Evolutionary conservation across 2,113 vertebrate genomes (phyloP), one percentile per base, ranked within the genome.

Genomic region (Cynocephalus volans): DNA sequence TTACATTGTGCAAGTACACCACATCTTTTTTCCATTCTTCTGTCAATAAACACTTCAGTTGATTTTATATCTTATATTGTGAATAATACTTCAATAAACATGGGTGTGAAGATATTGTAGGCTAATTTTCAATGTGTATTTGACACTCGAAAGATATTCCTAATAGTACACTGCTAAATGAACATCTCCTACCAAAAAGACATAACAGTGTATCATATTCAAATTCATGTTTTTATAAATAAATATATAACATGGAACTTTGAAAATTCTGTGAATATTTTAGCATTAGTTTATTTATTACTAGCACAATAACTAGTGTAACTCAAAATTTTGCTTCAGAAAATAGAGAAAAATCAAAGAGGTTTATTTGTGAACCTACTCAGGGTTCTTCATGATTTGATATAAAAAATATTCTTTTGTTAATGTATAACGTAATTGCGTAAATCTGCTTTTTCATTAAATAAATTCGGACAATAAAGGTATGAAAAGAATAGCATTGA

Each of bases 371-470:
- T 75, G 45, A 75, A 3, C 8, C 17, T 45, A 23, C 23, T 60
- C 9, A 76, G 41, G 69, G 23, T 31, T 41, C 60, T 70, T 70
- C 10, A 2, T 62, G n/a, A 84, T 15, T 86, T 62, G 11, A 80
- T 52, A 15, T 3, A 41, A 41, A 45, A 82, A 76, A 41, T 48
- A 23, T 58, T 62, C 8, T 64, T 45, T 48, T n/a, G 10, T 50
- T 58, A 85, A 15, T 67, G 11, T 48, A 21, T 26, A 72, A 65
- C 50, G 41, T 19, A 67, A 65, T 41, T n/a, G 9, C 10, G 31
- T 28, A 87, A 50, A 75, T 75, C 73, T 87, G 26, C 1, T 86
- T 67, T 91, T 93, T 83, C 15, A 86, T 73, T 65, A 93, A 93
- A 73, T 82, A 67, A 77, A 67, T 82, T 6, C 76, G 3, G 64